phyloP scores from a whole-genome alignment of 2,113 vertebrate species.

The Balaenoptera acutorostrata region DNA sequence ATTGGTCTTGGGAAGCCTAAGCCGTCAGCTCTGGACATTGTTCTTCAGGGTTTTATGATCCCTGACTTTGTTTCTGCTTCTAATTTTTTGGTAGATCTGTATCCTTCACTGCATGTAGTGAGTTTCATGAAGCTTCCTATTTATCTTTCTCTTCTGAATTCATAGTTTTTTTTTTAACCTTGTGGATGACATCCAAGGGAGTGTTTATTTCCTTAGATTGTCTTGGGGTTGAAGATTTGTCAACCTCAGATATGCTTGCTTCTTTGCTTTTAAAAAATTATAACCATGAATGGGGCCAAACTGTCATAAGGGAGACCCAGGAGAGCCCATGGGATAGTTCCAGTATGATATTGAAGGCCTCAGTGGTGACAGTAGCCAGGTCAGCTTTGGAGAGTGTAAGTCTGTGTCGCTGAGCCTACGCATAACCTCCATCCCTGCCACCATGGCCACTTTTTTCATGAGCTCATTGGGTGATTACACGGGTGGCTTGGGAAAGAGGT shows the following conservation, averaged over 20 bases:
- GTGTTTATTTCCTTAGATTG: background rate
- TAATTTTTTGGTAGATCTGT: background rate
- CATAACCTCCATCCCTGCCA: fast-evolving
- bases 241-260: background rate
- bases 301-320: background rate
- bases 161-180: background rate
- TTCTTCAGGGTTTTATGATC: background rate
- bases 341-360: background rate
- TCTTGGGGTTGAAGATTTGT: background rate
- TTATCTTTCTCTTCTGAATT: background rate
- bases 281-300: background rate
- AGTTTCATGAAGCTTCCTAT: background rate
- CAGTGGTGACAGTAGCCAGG: too few relatives aligned
- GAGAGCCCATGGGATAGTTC: background rate
- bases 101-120: background rate
- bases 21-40: background rate
- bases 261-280: background rate
- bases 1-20: background rate
- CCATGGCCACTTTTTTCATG: background rate
- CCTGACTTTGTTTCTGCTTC: background rate
- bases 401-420: background rate
- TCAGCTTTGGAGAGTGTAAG: fast-evolving
- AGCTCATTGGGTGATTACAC: background rate
- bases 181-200: background rate
- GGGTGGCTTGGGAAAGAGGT: too few relatives aligned